Base-by-base conservation (phyloP, 2,113 vertebrate species). In the Hoplias malabaricus region DNA sequence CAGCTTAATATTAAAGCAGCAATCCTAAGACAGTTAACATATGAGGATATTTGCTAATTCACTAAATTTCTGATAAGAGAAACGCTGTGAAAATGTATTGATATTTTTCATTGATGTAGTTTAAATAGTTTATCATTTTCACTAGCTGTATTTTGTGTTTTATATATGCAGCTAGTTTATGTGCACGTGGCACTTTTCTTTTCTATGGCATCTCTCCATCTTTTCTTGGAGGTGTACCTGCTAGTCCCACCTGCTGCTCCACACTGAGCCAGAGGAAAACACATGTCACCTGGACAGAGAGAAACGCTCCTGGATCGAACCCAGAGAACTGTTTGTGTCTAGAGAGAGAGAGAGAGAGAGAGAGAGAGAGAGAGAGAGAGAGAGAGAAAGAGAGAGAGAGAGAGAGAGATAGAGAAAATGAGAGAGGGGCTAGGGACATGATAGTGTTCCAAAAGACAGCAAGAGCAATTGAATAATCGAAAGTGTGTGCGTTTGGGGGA, bases 221-320 rank as follows among this genome's bases (percentile, higher is more conserved):
- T 68, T 57, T 54, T 54, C 59, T 33, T 65, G 59, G 62, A 34
- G 12, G 67, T 80, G 61, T 78, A 75, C 78, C 61, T 82, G 78
- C 62, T 69, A 48, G 66, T 77, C 79, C 82, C 86, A 90, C 90
- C 87, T 90, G 86, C 82, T 67, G 23, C 82, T 82, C 71, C 27
- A 16, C 23, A 50, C 57, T 40, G 43, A 81, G 65, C 74, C 46
- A 79, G 57, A 79, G 57, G 63, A 84, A 86, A 88, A 82, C 85
- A 89, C 84, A 84, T 88, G 88, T 36, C 46, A 46, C 53, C 75
- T 63, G 59, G 59, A 16, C 16, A 63, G 33, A 21, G 31, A 63
- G 19, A 31, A 34, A n/a, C 33, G 7, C 12, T 33, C 2, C 33
- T 19, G 34, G 38, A 80, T 65, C 78, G 71, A 78, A 77, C 75